Evolutionary conservation across 2,888 invertebrate species (phyloP), one percentile per base, ranked within the genome.

Genomic region (Mactromeris polynyma): DNA sequence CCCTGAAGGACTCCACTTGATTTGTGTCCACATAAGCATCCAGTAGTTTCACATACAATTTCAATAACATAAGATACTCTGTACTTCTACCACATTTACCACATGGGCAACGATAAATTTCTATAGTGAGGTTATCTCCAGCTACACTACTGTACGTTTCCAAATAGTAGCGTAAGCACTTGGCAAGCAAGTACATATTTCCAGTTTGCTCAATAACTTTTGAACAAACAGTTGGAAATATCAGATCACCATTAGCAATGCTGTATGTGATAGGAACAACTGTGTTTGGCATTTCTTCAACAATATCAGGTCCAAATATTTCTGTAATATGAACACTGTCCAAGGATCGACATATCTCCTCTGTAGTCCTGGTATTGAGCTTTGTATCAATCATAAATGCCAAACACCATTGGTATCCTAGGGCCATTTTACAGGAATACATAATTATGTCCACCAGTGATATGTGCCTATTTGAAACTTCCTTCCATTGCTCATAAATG

Each of bases 191-290:
- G 36, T 79, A 40, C 51, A 36, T 31, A n/a, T 26, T 79, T 33
- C 77, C 78, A 33, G 54, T 31, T 78, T 84, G 38, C 26, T 40
- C 14, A 31, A 85, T 36, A 17, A 80, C 38, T 11, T 78, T 40
- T 31, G 58, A n/a, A 17, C 54, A 36, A 64, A 54, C 58, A 1
- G 78, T 36, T 36, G 85, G 78, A 42, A 79, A 85, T 38, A 51
- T 85, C 26, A 81, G n/a, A 31, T 86, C 81, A 26, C 85, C 85
- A 40, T 26, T 11, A n/a, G 80, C 17, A 19, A 86, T 86, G 42
- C 69, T 9, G 21, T 40, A 80, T 1, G 19, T 17, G 4, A 31
- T 14, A 1, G 85, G 85, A 14, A 85, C 79, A 14, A 80, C 40
- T 17, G 79, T 85, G 38, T 80, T 51, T 7, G 79, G 38, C 33